Evolutionary conservation across 2,888 invertebrate genomes (phyloP), one percentile per base, ranked within the genome.

Genomic region (Chrysolina haemoptera): DNA sequence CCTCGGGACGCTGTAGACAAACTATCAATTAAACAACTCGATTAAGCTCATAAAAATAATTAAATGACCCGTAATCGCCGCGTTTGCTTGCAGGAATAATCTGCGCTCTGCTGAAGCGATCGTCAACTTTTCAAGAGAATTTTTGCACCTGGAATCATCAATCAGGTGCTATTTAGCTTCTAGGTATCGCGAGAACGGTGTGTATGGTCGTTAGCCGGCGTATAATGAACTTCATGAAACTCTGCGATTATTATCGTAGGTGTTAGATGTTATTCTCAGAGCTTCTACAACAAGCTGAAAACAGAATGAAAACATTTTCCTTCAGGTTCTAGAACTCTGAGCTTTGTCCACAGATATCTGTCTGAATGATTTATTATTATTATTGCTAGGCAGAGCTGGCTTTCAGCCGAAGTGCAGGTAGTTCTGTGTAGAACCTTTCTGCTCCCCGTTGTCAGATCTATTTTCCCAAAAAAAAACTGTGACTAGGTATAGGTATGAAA

Each of bases 11-110:
- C 70, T 76, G 81, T 80, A 78, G 82, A 70, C 75, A 81, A 84
- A 83, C 84, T 84, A 85, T 85, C 84, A 85, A 85, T 84, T 85
- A 84, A 83, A 81, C 82, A 80, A 81, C 82, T 80, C 84, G 83
- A 82, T 84, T 84, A 83, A 81, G 79, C 82, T 79, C 82, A 81
- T 83, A 85, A 85, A 84, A 85, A 84, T 84, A 84, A 85, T 84
- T 84, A 85, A 85, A 84, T 81, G 81, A 80, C 79, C 77, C 81
- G 83, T 84, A 84, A 84, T 84, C 83, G 82, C 77, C 73, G 77
- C 76, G 78, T 79, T 81, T 81, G 77, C 69, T 71, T 46, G 35
- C 70, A 65, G 73, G 78, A 70, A 66, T 66, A 65, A 74, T 69
- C 72, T 59, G 71, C 70, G 65, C 75, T 70, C 71, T 46, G 62